phyloP scores from a whole-genome alignment of 1,140 invertebrate genomes.

The Harpegnathos saltator region DNA sequence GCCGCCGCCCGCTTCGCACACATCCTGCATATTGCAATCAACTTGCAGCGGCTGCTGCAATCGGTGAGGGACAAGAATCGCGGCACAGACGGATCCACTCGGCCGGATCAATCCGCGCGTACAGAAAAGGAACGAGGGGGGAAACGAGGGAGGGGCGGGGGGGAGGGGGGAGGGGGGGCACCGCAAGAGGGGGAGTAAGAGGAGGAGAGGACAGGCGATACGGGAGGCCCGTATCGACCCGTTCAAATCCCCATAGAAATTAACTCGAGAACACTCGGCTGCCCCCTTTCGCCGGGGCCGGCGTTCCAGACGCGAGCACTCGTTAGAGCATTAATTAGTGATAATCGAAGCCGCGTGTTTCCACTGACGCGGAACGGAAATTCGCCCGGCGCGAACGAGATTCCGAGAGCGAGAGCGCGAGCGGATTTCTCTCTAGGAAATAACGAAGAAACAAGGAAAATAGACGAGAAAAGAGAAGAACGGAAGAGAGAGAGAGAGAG shows the following conservation, averaged over 20 bases:
- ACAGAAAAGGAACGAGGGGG: conserved; percentile 1
- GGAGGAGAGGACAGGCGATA: background rate
- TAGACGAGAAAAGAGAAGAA: background rate
- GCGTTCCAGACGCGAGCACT: conserved; percentile 67
- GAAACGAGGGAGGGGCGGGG: background rate
- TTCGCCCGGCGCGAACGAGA: conserved; percentile 29
- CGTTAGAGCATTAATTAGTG: conserved; percentile 73
- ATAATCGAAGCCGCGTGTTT: conserved; percentile 68
- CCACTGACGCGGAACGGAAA: conserved; percentile 70
- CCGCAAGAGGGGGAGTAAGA: background rate
- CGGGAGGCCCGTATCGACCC: conserved; percentile 67
- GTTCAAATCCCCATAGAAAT: conserved; percentile 74
- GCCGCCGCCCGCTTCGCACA: background rate
- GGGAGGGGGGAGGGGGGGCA: background rate
- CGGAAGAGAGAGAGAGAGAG: too few species aligned
- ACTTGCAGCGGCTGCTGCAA: background rate
- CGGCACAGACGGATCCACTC: conserved; percentile 14
- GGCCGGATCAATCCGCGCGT: conserved; percentile 28
- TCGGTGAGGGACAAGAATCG: background rate
- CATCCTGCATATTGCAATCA: background rate
- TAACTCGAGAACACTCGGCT: conserved; percentile 73
- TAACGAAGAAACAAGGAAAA: conserved; percentile 28
- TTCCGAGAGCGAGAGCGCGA: too few species aligned
- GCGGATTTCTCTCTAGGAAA: conserved; percentile 56
- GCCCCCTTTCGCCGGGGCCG: conserved; percentile 63